Base-by-base conservation (phyloP, 2,888 invertebrate genomes). In the Gasteruption jaculator region DNA sequence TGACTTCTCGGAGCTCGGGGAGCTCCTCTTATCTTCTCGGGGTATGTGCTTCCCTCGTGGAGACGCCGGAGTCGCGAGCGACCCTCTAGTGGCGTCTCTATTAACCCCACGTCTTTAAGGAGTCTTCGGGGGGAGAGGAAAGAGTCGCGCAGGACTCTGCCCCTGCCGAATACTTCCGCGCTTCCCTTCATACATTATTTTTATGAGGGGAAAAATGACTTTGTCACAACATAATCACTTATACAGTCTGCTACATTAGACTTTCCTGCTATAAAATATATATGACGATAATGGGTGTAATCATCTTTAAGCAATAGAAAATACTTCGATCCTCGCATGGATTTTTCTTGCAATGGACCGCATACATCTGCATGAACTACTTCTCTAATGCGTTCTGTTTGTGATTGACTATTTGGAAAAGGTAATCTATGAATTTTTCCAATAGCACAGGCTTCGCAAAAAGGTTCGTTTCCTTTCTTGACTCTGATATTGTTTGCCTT, bases 371-470 rank as follows among this genome's bases (percentile, higher is more conserved):
- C 43, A 27, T 41, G 47, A 22, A 41, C 27, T 15, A 40, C 20
- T 14, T 37, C 40, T 16, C 29, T 34, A 5, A 29, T 18, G 18
- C 34, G 15, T 8, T 14, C 19, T 14, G 44, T 3, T 34, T 15
- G n/a, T 11, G 32, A 27, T 18, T 8, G 11, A 30, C 43, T 40
- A 7, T 6, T 7, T 10, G 21, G 11, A 20, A 39, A 35, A 4
- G 43, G 34, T 19, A 22, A 11, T 19, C 32, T 27, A 22, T 41
- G 41, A 29, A 42, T 42, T 15, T 49, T 46, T 5, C 38, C 46
- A 15, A 33, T 29, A 10, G 30, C 29, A 24, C 41, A 49, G 14
- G 50, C 53, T 25, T 58, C 45, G 27, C 52, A 52, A n/a, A 42
- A 41, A 16, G 46, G 49, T 15, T 46, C 16, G 15, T 44, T 30